These are phyloP conservation scores for Carpatolechia fugitivella DNA, from an alignment of 2,888 invertebrate species.

Conservation along the genomic window DNA sequence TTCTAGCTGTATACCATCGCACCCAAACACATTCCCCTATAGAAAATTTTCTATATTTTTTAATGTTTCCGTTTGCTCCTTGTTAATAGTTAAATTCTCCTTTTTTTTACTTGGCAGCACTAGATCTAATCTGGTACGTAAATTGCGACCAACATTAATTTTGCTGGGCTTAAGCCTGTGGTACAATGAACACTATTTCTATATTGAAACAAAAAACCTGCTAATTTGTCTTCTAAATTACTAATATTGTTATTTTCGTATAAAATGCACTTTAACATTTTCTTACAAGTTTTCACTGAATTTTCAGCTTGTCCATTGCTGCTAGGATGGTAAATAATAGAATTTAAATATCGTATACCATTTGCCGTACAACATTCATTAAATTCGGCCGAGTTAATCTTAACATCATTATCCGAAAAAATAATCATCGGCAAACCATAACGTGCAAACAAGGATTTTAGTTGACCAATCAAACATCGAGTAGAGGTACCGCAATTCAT, in stretches of 20 bases:
- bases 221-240: conserved; percentile 18
- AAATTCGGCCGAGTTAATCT: conserved; percentile 17
- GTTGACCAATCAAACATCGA: background rate
- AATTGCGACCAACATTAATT: conserved; percentile 26
- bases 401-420: conserved; percentile 19
- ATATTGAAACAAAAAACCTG: conserved; percentile 25
- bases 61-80: conserved; percentile 6
- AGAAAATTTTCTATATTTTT: background rate
- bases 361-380: conserved; percentile 14
- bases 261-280: conserved; percentile 23
- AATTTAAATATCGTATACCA: conserved; percentile 17
- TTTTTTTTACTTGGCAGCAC: background rate
- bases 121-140: conserved; percentile 25
- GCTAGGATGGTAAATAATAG: conserved; percentile 17
- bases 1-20: conserved; percentile 10
- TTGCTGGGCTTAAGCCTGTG: conserved; percentile 25
- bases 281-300: conserved; percentile 26
- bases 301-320: too few species aligned
- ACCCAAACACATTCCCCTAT: too few species aligned
- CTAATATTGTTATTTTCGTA: conserved; percentile 7
- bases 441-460: conserved; percentile 3
- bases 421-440: conserved; percentile 7
- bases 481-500: conserved; percentile 19
- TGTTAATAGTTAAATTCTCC: background rate
- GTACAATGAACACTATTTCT: conserved; percentile 27